A percentile compares a stretch with the other conserved stretches of the same genome.
These are phyloP conservation scores for Hemicordylus capensis DNA, from an alignment of 2,113 vertebrate genomes.

Conservation along the genomic window DNA sequence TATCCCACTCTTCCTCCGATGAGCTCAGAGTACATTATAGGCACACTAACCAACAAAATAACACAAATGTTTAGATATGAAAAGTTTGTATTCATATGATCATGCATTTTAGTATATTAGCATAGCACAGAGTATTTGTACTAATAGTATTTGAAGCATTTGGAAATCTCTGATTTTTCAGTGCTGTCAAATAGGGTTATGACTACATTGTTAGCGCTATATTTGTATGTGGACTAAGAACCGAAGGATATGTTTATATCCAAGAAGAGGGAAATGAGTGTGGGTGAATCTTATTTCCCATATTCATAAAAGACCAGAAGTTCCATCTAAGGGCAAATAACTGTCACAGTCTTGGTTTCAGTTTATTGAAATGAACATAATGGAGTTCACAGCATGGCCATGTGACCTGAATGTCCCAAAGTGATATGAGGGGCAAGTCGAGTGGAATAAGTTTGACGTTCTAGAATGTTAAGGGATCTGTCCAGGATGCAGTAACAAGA, in stretches of 20 bases:
- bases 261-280: too few relatives aligned
- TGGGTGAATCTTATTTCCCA: neutral
- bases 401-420: neutral
- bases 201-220: neutral
- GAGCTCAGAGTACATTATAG: too few relatives aligned
- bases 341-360: neutral
- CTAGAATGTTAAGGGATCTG: neutral
- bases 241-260: too few relatives aligned
- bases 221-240: neutral
- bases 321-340: neutral
- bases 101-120: neutral
- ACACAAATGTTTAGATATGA: neutral
- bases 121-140: neutral
- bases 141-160: neutral
- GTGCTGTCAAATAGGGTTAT: neutral
- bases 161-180: neutral
- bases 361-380: neutral
- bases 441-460: neutral
- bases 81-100: neutral
- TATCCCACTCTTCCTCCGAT: too few relatives aligned
- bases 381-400: neutral
- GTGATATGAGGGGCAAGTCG: too few relatives aligned
- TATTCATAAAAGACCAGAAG: neutral
- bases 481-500: neutral
- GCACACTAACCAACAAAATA: too few relatives aligned